Base-by-base conservation (phyloP, 2,888 invertebrate species). In the Zeuzera pyrina region DNA sequence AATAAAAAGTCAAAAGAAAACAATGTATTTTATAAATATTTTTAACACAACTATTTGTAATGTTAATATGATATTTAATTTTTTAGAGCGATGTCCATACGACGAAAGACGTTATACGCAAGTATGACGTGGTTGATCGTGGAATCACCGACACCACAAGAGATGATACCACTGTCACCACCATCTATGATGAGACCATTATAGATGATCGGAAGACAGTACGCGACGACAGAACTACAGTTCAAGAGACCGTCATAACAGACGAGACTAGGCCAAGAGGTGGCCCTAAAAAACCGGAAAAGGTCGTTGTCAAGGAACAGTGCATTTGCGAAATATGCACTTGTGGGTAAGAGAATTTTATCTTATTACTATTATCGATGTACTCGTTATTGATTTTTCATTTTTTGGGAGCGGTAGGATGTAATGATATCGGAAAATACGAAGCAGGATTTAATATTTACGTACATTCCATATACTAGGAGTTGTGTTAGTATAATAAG, bases 281-380 rank as follows among this genome's bases (percentile, higher is more conserved):
- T 28, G 72, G 65, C 42, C 79, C 81, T 42, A 79, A 81, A 42
- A 81, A 63, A 57, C 76, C 71, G 62, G 74, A 78, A 33, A 73
- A 78, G 45, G 73, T 72, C 43, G 53, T 65, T 27, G 68, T 79
- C 44, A 91, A 90, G 61, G 94, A 94, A 59, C 91, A 92, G 69
- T 94, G 94, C 68, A 93, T 94, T 56, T 94, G 94, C 65, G 93
- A 94, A 81, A 89, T 94, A 42, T 94, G 94, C 69, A 94, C 93
- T 57, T 94, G 94, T 81, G 94, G 94, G 94, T 94, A 74, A 90
- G 92, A 88, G 30, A 15, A 22, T 30, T 15, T 7, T 13, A 3
- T 10, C 12, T 29, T 21, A 6, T 25, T n/a, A n/a, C n/a, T n/a
- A n/a, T n/a, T n/a, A n/a, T n/a, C n/a, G n/a, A n/a, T n/a, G n/a